Evolutionary conservation across 2,113 vertebrate genomes (phyloP), one percentile per base, ranked within the genome.

Genomic region (Chinchilla lanigera): DNA sequence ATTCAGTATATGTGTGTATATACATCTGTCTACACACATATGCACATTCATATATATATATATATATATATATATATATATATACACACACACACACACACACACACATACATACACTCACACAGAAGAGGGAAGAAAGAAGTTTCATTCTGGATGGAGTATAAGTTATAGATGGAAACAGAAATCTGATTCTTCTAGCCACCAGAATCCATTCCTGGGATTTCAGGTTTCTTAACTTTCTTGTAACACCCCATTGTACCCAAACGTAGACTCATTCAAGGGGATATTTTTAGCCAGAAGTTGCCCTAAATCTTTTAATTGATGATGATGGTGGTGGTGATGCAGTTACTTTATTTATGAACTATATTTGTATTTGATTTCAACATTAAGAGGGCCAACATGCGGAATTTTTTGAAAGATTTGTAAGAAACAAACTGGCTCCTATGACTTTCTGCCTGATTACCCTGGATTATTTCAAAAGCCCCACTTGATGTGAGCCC

Each of bases 361-460:
- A 82, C 41, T 85, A n/a, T 6, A 12, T 0, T 58, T 69, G 80
- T 0, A 78, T 33, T 50, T 78, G 35, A 82, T 92, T 95, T 97
- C 13, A 93, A 89, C 63, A 71, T 19, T 75, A 90, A 90, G 60
- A 87, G 14, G 91, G 93, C 80, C 89, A 89, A 94, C 90, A 41
- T 26, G 84, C 85, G 5, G 41, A 92, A 28, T 85, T 69, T 90
- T 80, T 61, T 24, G 1, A 81, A 87, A 93, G 61, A n/a, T 44
- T 54, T 83, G 2, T 61, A 73, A 63, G 77, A 85, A 92, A 89
- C 9, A 24, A 90, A 78, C 35, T 87, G n/a, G 84, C 67, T 94
- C 56, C 87, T 50, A 7, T 69, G 75, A 73, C 50, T 73, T 86
- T 82, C 75, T 73, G 50, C 52, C 82, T 60, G 47, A 47, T 71